Conservation (phyloP, 2,797 vertebrate genomes). For the Pseudocheirus occidentalis region DNA sequence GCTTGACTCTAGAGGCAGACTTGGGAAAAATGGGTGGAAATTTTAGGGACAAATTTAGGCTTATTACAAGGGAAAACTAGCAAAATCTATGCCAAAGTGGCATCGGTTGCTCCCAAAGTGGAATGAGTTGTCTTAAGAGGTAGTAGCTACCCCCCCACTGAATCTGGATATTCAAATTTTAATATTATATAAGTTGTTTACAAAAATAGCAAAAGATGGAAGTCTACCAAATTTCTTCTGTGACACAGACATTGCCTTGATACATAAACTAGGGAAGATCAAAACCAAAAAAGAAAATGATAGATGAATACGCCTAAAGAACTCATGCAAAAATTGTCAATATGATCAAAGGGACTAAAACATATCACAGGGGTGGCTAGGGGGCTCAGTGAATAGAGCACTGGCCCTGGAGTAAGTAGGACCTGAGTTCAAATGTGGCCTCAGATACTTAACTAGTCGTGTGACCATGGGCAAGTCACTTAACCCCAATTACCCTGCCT, state of each 20-base stretch:
- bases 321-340: background rate
- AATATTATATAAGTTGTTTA: background rate
- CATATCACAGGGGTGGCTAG: background rate
- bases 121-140: background rate
- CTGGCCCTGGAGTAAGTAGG: too few relatives aligned
- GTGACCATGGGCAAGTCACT: too few relatives aligned
- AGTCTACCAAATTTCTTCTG: background rate
- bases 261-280: background rate
- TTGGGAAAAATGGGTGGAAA: background rate
- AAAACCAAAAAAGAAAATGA: background rate
- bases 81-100: background rate
- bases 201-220: background rate
- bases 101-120: background rate
- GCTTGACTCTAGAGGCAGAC: background rate
- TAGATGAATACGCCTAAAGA: background rate
- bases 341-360: background rate
- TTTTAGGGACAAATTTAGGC: background rate
- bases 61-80: background rate
- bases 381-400: too few relatives aligned
- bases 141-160: background rate
- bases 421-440: too few relatives aligned
- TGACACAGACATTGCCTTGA: background rate
- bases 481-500: too few relatives aligned
- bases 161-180: background rate
- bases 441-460: too few relatives aligned